phyloP scores from a whole-genome alignment of 2,888 invertebrate genomes.

The Timema podura region DNA sequence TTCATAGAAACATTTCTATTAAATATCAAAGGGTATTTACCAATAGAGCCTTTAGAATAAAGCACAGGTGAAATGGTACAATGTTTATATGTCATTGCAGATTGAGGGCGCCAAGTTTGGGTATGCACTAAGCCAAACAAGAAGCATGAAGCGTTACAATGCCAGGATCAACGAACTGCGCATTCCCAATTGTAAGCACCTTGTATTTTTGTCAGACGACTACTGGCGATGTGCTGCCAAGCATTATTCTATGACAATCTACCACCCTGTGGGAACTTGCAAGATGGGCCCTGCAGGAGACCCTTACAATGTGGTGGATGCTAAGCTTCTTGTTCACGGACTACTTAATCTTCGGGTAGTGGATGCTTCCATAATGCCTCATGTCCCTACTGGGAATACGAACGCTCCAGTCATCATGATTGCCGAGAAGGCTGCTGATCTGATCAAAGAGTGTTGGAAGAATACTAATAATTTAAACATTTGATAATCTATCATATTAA shows the following conservation, averaged over 20 bases:
- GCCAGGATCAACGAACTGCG: conserved; percentile 59
- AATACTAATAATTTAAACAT: no score
- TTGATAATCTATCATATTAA: no score
- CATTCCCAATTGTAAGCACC: conserved; percentile 62
- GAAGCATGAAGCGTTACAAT: conserved; percentile 57
- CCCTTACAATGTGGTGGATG: conserved; percentile 60
- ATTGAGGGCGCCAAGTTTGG: conserved; percentile 71
- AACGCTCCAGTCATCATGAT: conserved; percentile 82
- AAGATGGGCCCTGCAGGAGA: conserved; percentile 59
- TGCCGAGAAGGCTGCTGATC: conserved; percentile 75
- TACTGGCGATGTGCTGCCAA: conserved; percentile 70
- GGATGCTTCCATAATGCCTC: conserved; percentile 81
- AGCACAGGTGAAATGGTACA: no score
- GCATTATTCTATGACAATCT: conserved; percentile 73
- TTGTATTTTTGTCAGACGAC: conserved; percentile 62
- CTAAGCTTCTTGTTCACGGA: conserved; percentile 62
- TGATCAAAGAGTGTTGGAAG: conserved; percentile 72
- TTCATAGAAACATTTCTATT: no score
- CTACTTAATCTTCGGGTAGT: conserved; percentile 65
- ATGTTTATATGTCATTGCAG: conserved; percentile 42
- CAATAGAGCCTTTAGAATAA: no score
- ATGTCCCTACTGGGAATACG: conserved; percentile 72
- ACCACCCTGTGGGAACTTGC: conserved; percentile 76
- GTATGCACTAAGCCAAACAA: conserved; percentile 56
- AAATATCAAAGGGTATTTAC: no score